phyloP scores from a whole-genome alignment of 2,797 vertebrate genomes.

The Taeniopygia guttata region DNA sequence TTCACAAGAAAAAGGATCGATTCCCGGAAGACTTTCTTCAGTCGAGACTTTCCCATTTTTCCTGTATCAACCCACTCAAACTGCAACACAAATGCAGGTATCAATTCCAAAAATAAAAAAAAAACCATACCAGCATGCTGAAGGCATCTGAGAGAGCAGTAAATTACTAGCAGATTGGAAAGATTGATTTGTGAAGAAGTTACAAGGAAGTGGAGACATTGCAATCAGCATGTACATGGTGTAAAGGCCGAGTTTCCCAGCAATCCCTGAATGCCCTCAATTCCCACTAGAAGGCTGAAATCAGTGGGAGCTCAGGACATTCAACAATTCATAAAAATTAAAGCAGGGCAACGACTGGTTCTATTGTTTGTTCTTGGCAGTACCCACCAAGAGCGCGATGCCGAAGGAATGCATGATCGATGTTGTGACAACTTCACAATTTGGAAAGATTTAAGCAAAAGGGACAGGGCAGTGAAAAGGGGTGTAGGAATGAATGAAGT shows the following conservation, averaged over 20 bases:
- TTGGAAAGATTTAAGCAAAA: not conserved
- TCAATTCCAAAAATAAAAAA: not conserved
- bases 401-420: not conserved
- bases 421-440: not conserved
- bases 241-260: not conserved
- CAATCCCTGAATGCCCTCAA: constrained; percentile 43
- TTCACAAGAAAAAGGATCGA: not conserved
- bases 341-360: not conserved
- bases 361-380: constrained; percentile 35
- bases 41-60: not conserved
- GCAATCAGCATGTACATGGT: constrained; percentile 28
- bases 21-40: not conserved
- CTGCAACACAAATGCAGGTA: not conserved
- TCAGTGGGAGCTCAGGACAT: constrained; percentile 51
- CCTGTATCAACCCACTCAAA: not conserved
- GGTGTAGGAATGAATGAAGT: not conserved
- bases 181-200: constrained; percentile 55
- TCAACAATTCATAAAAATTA: constrained; percentile 56
- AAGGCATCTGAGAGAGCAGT: constrained; percentile 57
- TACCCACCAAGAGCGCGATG: not conserved
- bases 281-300: constrained; percentile 43
- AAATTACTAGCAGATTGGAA: constrained; percentile 53
- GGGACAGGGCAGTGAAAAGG: not conserved
- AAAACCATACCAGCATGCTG: not conserved
- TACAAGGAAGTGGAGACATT: constrained; percentile 5